Evolutionary conservation across 2,888 invertebrate species (phyloP), one percentile per base, ranked within the genome.

Genomic region (Dione juno): DNA sequence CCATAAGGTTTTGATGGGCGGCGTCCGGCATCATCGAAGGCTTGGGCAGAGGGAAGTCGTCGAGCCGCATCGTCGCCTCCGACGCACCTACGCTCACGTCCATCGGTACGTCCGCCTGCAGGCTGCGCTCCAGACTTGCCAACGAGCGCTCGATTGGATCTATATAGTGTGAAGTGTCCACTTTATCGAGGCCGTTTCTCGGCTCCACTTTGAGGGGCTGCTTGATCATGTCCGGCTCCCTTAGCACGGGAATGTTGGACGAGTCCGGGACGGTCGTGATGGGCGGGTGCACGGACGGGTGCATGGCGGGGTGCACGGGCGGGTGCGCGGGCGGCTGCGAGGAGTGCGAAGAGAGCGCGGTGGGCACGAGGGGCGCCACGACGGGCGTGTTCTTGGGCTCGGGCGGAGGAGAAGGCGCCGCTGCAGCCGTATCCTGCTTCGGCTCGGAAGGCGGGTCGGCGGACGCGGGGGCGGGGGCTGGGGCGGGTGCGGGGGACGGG

Each of bases 111-210:
- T 94, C 94, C 66, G 89, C 94, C 78, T 94, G 95, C 53, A 94
- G 88, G 75, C 94, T 94, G 64, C 95, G 94, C 86, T 96, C 96
- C 77, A 96, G 88, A 78, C 95, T 95, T 61, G 96, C 96, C 79
- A 96, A 89, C 67, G 96, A 95, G 77, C 95, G 94, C 86, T 96
- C 96, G 78, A 96, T 93, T 21, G 96, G 96, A 85, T 96, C 96
- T 70, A 95, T 94, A 78, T 89, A 92, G 73, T 90, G 93, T 28
- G 92, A 90, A 9, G 90, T 74, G 72, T 92, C 92, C 2, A 89
- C 80, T 75, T 90, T 92, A 70, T 92, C 92, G 59, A 92, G 83
- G 1, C 92, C 93, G 80, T 89, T 94, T 76, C 85, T 87, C 69
- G 88, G 80, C 78, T 93, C 86, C 66, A 83, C 48, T 84, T 91